A percentile compares a stretch with the other conserved stretches of the same genome.
Conservation (phyloP, 1,140 invertebrate species). For the Oedothorax gibbosus region DNA sequence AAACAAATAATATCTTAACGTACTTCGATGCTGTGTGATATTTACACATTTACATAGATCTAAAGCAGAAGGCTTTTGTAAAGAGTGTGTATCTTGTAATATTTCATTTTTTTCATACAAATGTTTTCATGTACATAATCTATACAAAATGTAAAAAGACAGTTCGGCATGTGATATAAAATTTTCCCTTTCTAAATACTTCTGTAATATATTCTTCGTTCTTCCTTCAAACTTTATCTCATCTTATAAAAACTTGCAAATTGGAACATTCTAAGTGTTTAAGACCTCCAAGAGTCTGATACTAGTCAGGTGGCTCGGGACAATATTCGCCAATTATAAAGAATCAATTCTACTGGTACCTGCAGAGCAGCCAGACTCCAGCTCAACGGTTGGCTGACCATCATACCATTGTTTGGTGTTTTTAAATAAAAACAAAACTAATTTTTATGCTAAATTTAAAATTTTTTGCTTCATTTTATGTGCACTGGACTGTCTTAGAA, state of each 20-base stretch:
- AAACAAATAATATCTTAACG: neutral
- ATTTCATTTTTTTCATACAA: constrained; percentile 57
- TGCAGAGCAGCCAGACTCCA: neutral
- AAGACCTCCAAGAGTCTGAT: constrained; percentile 25
- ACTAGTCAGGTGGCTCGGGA: constrained; percentile 32
- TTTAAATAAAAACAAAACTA: constrained; percentile 59
- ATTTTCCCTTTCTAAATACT: constrained; percentile 58
- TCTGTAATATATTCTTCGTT: constrained; percentile 60
- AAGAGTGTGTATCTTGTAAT: constrained; percentile 56
- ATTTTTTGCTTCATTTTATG: constrained; percentile 60
- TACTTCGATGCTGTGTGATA: constrained; percentile 13
- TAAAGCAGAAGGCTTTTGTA: constrained; percentile 49
- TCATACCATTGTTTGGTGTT: constrained; percentile 61
- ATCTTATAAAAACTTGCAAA: constrained; percentile 46
- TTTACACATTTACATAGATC: constrained; percentile 15
- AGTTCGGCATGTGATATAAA: constrained; percentile 61
- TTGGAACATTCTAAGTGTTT: constrained; percentile 48
- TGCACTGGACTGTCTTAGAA: constrained; percentile 29
- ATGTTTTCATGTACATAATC: constrained; percentile 59
- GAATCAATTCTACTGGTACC: constrained; percentile 24
- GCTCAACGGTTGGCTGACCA: constrained; percentile 10
- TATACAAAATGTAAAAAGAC: constrained; percentile 37
- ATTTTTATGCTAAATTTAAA: constrained; percentile 61
- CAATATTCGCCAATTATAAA: constrained; percentile 19
- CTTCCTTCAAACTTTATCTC: constrained; percentile 46